Evolutionary conservation across 1,140 invertebrate genomes (phyloP).

Genomic region (Eriosoma lanigerum): DNA sequence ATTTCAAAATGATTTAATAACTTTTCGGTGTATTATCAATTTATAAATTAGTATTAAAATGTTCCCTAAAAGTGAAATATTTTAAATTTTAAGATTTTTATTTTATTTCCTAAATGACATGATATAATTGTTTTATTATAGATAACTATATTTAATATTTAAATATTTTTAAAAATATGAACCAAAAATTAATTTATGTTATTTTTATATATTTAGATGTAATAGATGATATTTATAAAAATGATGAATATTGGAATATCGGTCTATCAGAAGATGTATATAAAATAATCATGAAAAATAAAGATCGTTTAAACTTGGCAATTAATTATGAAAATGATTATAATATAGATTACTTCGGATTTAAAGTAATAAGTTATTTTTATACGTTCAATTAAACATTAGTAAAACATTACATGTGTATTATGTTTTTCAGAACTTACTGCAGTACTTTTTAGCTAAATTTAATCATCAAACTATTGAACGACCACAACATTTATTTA

Average conservation of each 20-base stretch:
- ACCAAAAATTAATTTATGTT: neutral
- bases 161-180: neutral
- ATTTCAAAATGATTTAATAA: too few relatives aligned
- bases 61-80: too few relatives aligned
- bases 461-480: slow-evolving; percentile 93
- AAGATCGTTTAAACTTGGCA: slow-evolving; percentile 85
- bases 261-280: slow-evolving; percentile 79
- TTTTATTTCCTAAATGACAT: too few relatives aligned
- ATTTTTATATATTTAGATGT: slow-evolving; percentile 73
- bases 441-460: slow-evolving; percentile 91
- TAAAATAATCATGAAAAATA: slow-evolving; percentile 83
- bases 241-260: slow-evolving; percentile 68
- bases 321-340: slow-evolving; percentile 98
- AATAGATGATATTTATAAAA: slow-evolving; percentile 80
- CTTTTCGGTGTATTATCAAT: too few relatives aligned
- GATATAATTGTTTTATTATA: too few relatives aligned
- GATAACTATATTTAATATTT: neutral
- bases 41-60: too few relatives aligned
- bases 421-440: slow-evolving; percentile 70
- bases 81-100: too few relatives aligned
- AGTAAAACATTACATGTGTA: neutral
- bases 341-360: slow-evolving; percentile 97
- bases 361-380: slow-evolving; percentile 68
- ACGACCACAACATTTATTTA: slow-evolving; percentile 97
- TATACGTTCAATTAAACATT: neutral